These are phyloP conservation scores for Plodia interpunctella DNA, from an alignment of 1,140 invertebrate species.

Conservation along the genomic window DNA sequence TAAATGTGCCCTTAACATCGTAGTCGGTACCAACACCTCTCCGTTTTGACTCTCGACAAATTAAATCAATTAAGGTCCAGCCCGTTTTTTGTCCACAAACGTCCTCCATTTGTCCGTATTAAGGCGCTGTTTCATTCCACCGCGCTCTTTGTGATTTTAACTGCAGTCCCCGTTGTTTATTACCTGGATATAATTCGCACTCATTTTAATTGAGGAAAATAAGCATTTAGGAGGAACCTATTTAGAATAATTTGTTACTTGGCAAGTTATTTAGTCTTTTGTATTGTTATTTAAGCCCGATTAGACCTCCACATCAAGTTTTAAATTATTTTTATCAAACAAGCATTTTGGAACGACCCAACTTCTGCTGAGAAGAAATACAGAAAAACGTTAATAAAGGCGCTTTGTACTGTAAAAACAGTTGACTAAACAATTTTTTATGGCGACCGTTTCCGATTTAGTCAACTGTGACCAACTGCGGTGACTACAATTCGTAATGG, in stretches of 20 bases:
- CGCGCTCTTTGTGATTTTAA: conserved; percentile 35
- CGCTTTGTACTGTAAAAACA: too few species aligned
- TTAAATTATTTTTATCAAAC: too few species aligned
- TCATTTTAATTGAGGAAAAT: conserved; percentile 17
- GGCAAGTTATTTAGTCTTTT: neutral
- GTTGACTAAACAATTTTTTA: too few species aligned
- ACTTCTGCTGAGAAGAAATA: too few species aligned
- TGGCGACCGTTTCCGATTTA: too few species aligned
- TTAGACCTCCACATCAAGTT: too few species aligned
- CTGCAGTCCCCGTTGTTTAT: conserved; percentile 30
- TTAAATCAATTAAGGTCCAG: conserved; percentile 67
- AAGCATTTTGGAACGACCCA: too few species aligned
- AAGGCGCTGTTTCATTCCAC: conserved; percentile 48
- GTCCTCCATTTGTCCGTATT: conserved; percentile 58
- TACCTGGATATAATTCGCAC: conserved; percentile 25
- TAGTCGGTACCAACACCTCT: conserved; percentile 27
- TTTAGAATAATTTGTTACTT: neutral
- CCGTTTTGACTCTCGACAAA: conserved; percentile 63
- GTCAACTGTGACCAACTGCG: too few species aligned
- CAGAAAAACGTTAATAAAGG: too few species aligned
- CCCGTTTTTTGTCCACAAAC: conserved; percentile 48
- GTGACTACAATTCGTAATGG: too few species aligned
- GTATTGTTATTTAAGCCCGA: neutral
- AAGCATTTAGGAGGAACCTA: conserved; percentile 3
- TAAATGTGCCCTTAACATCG: conserved; percentile 17